Evolutionary conservation across 1,140 invertebrate genomes (phyloP).

Genomic region (Habropoda laboriosa): DNA sequence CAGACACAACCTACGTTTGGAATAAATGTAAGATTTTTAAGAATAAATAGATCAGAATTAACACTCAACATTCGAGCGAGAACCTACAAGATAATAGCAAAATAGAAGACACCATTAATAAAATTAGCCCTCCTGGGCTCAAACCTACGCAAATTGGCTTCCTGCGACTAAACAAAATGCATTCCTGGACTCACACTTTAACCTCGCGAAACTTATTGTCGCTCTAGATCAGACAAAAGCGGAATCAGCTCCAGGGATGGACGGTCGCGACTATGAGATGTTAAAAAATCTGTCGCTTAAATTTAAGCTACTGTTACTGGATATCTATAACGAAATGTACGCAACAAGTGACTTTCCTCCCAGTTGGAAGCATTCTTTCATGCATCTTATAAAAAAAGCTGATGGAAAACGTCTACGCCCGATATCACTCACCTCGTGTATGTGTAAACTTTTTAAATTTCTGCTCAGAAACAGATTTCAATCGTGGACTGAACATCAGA

Average conservation of each 20-base stretch:
- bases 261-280: conserved; percentile 27
- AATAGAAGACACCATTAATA: too few species aligned
- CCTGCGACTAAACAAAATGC: too few species aligned
- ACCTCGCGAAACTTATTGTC: too few species aligned
- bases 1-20: conserved; percentile 27
- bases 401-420: conserved; percentile 3
- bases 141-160: too few species aligned
- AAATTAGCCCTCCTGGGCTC: not conserved
- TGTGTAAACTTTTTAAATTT: conserved; percentile 43
- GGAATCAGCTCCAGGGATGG: too few species aligned
- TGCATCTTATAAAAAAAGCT: conserved; percentile 33
- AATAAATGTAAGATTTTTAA: conserved; percentile 54
- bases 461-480: conserved; percentile 42
- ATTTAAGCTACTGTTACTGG: too few species aligned
- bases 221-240: too few species aligned
- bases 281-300: conserved; percentile 31
- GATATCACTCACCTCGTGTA: conserved; percentile 39
- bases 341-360: conserved; percentile 7
- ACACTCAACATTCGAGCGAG: not conserved
- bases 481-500: conserved; percentile 34
- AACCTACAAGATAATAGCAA: not conserved
- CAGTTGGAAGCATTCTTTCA: conserved; percentile 15
- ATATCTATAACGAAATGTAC: conserved; percentile 41
- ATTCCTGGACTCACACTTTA: too few species aligned
- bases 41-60: conserved; percentile 34